A percentile compares a stretch with the other conserved stretches of the same genome.
phyloP scores from a whole-genome alignment of 2,888 invertebrate genomes.

The Sipha maydis region DNA sequence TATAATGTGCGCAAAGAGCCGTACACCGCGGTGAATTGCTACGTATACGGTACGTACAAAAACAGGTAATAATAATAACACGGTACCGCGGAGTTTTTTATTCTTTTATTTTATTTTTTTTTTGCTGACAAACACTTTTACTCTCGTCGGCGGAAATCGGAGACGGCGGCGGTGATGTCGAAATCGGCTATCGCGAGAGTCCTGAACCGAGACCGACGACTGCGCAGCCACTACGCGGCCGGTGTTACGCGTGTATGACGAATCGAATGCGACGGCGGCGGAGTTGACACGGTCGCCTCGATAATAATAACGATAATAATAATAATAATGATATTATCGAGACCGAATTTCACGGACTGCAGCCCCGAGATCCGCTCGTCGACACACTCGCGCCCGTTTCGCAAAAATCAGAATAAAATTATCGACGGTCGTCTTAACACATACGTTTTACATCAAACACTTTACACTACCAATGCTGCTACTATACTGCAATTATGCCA shows the following conservation, averaged over 20 bases:
- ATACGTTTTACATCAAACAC: not conserved
- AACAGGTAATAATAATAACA: not conserved
- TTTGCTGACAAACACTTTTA: conserved; percentile 19
- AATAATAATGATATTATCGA: not conserved
- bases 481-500: not conserved
- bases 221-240: not conserved
- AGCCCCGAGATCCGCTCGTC: conserved; percentile 8
- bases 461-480: too few species aligned
- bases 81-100: not conserved
- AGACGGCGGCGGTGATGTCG: not conserved
- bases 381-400: not conserved
- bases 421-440: not conserved
- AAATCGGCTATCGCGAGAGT: conserved; percentile 24
- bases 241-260: conserved; percentile 44
- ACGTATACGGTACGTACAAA: too few species aligned
- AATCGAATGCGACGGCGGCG: conserved; percentile 13
- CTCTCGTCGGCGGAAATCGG: conserved; percentile 30
- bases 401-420: not conserved
- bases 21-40: too few species aligned
- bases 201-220: conserved; percentile 42
- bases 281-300: conserved; percentile 33
- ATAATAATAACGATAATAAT: not conserved
- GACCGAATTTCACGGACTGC: conserved; percentile 32
- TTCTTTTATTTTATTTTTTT: not conserved
- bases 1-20: too few species aligned